Conservation (phyloP, 37 sponge, comb jelly and placozoan species). For the Amphimedon queenslandica region DNA sequence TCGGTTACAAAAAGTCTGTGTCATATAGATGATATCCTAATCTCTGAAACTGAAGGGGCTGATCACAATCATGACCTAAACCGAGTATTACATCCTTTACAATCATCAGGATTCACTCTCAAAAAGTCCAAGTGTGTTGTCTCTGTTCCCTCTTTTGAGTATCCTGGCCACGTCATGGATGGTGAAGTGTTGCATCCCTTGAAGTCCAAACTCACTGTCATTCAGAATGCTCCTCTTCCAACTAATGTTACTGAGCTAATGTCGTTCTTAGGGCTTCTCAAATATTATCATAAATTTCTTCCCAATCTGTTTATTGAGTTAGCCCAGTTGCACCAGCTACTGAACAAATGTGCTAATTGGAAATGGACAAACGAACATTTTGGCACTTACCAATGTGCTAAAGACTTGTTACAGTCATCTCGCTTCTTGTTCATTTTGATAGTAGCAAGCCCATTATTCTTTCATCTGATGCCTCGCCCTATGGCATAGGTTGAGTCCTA, state of each 20-base stretch:
- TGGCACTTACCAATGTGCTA: background rate
- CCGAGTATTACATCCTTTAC: background rate
- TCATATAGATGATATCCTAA: background rate
- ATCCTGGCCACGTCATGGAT: background rate
- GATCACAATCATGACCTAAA: background rate
- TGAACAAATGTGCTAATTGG: background rate
- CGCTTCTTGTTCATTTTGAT: conserved; percentile 3
- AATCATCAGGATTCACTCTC: background rate
- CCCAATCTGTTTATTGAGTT: background rate
- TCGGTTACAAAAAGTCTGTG: background rate
- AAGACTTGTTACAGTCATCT: conserved; percentile 1
- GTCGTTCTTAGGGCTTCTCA: background rate
- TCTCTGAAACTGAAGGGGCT: background rate
- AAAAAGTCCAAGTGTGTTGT: background rate
- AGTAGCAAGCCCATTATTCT: background rate
- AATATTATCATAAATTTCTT: background rate
- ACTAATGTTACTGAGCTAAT: background rate
- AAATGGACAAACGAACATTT: background rate
- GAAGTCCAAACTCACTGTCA: background rate
- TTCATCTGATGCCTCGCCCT: conserved; percentile 4
- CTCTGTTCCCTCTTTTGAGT: background rate
- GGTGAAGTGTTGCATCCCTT: background rate
- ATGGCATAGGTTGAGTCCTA: conserved; percentile 10
- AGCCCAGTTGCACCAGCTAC: background rate
- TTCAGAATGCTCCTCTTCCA: background rate